Evolutionary conservation across 2,888 invertebrate genomes (phyloP).

Genomic region (Diaperis boleti): DNA sequence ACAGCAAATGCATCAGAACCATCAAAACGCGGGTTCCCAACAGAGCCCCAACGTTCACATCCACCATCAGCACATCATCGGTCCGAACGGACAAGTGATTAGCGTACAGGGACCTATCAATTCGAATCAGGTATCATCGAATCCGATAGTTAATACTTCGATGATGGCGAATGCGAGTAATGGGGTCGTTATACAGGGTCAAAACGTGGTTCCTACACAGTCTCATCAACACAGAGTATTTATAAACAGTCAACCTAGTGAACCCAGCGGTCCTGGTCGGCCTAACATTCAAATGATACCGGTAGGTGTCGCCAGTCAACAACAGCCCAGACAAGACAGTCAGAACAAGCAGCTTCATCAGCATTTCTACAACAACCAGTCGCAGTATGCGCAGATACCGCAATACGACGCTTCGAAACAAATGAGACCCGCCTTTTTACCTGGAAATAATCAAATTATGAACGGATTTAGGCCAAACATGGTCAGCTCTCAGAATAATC

Average conservation of each 20-base stretch:
- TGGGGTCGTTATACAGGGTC: constrained; percentile 57
- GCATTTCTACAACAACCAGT: constrained; percentile 51
- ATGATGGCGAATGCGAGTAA: constrained; percentile 45
- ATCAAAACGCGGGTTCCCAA: constrained; percentile 47
- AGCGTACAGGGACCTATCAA: constrained; percentile 68
- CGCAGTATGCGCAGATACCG: constrained; percentile 52
- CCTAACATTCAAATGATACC: constrained; percentile 62
- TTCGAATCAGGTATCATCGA: constrained; percentile 37
- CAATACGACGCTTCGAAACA: constrained; percentile 64
- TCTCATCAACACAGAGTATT: constrained; percentile 61
- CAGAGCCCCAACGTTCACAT: constrained; percentile 51
- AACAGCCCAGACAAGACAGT: constrained; percentile 44
- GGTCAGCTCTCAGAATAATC: constrained; percentile 65
- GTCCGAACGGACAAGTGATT: constrained; percentile 73
- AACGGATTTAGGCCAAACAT: constrained; percentile 57
- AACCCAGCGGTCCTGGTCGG: constrained; percentile 64
- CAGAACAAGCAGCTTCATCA: constrained; percentile 51
- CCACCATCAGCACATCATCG: constrained; percentile 65
- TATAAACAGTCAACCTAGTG: constrained; percentile 61
- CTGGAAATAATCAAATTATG: constrained; percentile 51
- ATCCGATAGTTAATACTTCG: constrained; percentile 38
- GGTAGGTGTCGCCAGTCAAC: constrained; percentile 56
- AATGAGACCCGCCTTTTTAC: constrained; percentile 53
- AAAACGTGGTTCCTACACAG: constrained; percentile 52
- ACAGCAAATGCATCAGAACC: constrained; percentile 52